Base-by-base conservation (phyloP, 1,140 invertebrate species). In the Aphidius ervi region DNA sequence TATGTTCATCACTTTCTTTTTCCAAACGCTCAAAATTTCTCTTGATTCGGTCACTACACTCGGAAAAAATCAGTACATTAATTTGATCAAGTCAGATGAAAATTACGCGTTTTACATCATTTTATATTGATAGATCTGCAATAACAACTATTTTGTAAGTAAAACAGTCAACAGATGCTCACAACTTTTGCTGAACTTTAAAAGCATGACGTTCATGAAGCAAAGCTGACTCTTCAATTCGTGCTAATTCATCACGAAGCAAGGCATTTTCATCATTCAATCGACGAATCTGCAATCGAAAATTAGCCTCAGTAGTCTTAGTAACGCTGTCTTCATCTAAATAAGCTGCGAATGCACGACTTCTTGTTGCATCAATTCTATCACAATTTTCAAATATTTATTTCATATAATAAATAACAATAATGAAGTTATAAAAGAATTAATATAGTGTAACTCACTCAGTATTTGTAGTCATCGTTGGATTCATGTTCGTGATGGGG, bases 1-100 rank as follows among this genome's bases (percentile, higher is more conserved):
- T 63, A 9, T 67, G 62, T 6, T 70, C 65, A 37, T 71, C 68
- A 60, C 65, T 64, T 52, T 71, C 70, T 39, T 64, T 66, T 56
- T 64, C 48, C n/a, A 70, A 20, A 20, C 59, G 48, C 37, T 31
- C 49, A 40, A 16, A 68, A 57, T 65, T 61, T 37, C 65, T 59
- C 39, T 16, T 67, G 41, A 62, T 49, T 42, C 63, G 43, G 20
- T 69, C 66, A 20, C 68, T 70, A 20, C 57, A 43, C 60, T 59
- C 37, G 50, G n/a, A 62, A 55, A 67, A 20, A 58, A 63, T 40
- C 9, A 46, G 10, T 4, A 6, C n/a, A 50, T 46, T 61, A 0
- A 5, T 58, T 58, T 4, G 5, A 20, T 55, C 39, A 2, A 9
- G 20, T 48, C 6, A 43, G 8, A 20, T 10, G 5, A 48, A 10